Conservation (phyloP, 1,140 invertebrate genomes). For the Antheraea mylitta region DNA sequence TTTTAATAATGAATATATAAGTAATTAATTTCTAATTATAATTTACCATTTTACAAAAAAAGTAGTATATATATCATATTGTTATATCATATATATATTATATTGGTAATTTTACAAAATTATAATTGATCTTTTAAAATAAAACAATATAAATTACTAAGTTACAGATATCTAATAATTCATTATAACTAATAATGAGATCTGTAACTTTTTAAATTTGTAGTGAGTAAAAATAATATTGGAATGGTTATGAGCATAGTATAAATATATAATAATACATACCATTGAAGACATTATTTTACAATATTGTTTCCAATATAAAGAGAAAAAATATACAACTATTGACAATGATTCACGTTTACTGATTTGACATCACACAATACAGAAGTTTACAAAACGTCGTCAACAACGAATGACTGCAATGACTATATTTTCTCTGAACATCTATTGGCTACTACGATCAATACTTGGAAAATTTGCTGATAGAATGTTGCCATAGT, state of each 20-base stretch:
- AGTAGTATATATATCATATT: too few relatives aligned
- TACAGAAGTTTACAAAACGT: too few relatives aligned
- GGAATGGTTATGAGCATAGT: not conserved
- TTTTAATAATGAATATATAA: too few relatives aligned
- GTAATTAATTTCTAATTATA: too few relatives aligned
- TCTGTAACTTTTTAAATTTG: too few relatives aligned
- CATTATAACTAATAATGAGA: not conserved
- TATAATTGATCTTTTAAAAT: too few relatives aligned
- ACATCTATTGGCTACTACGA: conserved; percentile 23
- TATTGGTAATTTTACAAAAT: too few relatives aligned
- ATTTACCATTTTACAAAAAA: too few relatives aligned
- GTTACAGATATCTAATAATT: not conserved
- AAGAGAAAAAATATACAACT: conserved; percentile 32
- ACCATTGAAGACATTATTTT: conserved; percentile 69
- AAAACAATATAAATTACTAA: not conserved
- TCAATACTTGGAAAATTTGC: conserved; percentile 18
- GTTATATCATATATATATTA: too few relatives aligned
- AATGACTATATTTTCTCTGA: conserved; percentile 34
- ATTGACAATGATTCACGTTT: conserved; percentile 69
- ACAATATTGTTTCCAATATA: conserved; percentile 23
- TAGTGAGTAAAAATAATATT: not conserved
- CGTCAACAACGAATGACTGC: conserved; percentile 53
- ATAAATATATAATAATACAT: conserved; percentile 33
- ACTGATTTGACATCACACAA: conserved; percentile 53
- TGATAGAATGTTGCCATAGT: not conserved